Conservation (phyloP, 1,140 invertebrate species). For the Sitophilus oryzae region DNA sequence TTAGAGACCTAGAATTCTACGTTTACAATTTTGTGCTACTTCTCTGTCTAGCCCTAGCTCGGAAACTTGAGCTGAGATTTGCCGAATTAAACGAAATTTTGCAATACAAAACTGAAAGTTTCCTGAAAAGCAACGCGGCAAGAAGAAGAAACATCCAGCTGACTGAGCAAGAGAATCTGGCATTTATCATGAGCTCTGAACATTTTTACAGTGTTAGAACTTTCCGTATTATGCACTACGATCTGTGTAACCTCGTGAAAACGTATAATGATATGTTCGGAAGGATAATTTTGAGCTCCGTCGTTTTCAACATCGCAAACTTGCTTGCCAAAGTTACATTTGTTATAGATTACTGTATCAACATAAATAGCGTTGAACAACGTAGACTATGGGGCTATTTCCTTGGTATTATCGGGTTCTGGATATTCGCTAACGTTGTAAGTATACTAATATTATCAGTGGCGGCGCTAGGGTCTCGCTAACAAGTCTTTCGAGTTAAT, state of each 20-base stretch:
- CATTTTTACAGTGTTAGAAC: slow-evolving; percentile 23
- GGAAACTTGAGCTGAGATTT: slow-evolving; percentile 23
- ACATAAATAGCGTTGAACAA: slow-evolving; percentile 3
- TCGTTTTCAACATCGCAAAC: slow-evolving; percentile 19
- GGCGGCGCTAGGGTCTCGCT: no score
- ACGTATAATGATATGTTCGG: slow-evolving; percentile 23
- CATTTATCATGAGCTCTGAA: slow-evolving; percentile 18
- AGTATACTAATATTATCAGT: neutral
- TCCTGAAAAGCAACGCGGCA: slow-evolving; percentile 8
- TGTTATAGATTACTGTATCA: slow-evolving; percentile 16
- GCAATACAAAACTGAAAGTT: slow-evolving; percentile 18
- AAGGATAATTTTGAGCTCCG: slow-evolving; percentile 14
- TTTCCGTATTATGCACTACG: slow-evolving; percentile 20
- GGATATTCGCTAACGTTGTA: slow-evolving; percentile 21
- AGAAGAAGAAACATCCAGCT: neutral
- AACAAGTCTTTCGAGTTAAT: no score
- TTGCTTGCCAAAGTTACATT: slow-evolving; percentile 19
- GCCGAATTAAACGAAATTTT: slow-evolving; percentile 19
- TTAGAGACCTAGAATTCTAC: slow-evolving; percentile 20
- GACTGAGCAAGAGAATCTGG: neutral
- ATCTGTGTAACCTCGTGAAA: slow-evolving; percentile 17
- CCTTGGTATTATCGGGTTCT: slow-evolving; percentile 17
- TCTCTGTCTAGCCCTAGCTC: slow-evolving; percentile 7
- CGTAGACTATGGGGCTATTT: slow-evolving; percentile 8
- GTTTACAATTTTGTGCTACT: slow-evolving; percentile 17